phyloP scores from a whole-genome alignment of 2,113 vertebrate genomes.

The Anhinga anhinga region DNA sequence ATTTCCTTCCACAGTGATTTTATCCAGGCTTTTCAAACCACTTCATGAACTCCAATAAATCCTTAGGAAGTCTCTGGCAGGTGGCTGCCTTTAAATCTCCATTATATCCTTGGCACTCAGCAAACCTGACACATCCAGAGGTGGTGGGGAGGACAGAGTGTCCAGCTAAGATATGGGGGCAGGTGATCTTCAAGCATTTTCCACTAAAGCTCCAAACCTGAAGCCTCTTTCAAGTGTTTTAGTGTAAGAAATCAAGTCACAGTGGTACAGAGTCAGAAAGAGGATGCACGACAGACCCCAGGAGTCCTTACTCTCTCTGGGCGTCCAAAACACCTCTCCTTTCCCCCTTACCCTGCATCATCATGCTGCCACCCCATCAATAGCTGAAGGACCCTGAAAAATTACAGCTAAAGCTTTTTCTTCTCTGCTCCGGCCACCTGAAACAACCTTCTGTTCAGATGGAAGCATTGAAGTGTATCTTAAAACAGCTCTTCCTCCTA shows the following conservation, averaged over 20 bases:
- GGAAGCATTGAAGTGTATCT: neutral
- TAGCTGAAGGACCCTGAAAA: neutral
- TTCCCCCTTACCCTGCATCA: neutral
- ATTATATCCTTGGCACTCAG: neutral
- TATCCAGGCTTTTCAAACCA: neutral
- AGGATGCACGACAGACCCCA: neutral
- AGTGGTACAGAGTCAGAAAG: neutral
- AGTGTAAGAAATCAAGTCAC: neutral
- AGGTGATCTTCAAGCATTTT: neutral
- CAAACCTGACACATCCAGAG: neutral
- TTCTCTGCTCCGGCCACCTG: neutral
- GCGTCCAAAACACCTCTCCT: neutral
- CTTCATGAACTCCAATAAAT: neutral
- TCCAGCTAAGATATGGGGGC: neutral
- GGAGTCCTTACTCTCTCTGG: neutral
- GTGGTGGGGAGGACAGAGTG: neutral
- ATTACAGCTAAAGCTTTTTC: neutral
- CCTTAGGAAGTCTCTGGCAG: neutral
- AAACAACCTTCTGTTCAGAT: neutral
- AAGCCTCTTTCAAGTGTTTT: neutral
- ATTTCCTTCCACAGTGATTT: neutral
- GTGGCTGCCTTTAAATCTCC: neutral
- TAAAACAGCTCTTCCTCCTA: conserved; percentile 1
- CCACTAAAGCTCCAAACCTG: neutral
- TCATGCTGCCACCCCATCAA: neutral